Conservation (phyloP, 2,113 vertebrate species). For the Paramormyrops kingsleyae region DNA sequence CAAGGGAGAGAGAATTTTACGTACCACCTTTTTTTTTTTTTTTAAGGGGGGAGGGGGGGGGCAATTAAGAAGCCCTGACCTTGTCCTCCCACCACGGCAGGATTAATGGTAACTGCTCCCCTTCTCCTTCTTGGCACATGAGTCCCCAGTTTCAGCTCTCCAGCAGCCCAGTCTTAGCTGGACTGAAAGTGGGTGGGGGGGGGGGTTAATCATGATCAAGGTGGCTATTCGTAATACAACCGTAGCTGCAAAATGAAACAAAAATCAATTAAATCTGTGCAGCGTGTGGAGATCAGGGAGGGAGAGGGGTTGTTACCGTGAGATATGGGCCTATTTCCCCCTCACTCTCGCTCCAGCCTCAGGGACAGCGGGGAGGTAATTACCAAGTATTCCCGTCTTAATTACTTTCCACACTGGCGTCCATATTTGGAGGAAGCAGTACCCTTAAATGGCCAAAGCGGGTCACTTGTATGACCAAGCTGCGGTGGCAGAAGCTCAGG, state of each 20-base stretch:
- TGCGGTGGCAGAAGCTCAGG: background rate
- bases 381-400: conserved; percentile 13
- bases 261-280: conserved; percentile 2
- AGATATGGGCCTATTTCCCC: conserved; percentile 9
- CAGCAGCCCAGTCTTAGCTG: background rate
- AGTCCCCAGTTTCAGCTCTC: background rate
- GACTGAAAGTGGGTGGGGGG: background rate
- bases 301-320: background rate
- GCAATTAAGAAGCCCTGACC: conserved; percentile 3
- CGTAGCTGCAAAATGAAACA: conserved; percentile 4
- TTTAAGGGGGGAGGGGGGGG: background rate
- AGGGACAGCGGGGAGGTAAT: conserved; percentile 17
- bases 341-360: background rate
- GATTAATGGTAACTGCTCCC: conserved; percentile 14
- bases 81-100: background rate
- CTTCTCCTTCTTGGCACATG: background rate
- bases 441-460: conserved; percentile 2
- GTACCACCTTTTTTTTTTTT: background rate
- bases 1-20: conserved; percentile 5
- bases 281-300: background rate
- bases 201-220: background rate
- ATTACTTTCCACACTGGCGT: conserved; percentile 13
- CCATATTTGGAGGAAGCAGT: background rate
- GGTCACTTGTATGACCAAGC: background rate
- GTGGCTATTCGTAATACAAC: conserved; percentile 6